Conservation (phyloP, 2,113 vertebrate genomes). For the Thinocorus orbignyianus region DNA sequence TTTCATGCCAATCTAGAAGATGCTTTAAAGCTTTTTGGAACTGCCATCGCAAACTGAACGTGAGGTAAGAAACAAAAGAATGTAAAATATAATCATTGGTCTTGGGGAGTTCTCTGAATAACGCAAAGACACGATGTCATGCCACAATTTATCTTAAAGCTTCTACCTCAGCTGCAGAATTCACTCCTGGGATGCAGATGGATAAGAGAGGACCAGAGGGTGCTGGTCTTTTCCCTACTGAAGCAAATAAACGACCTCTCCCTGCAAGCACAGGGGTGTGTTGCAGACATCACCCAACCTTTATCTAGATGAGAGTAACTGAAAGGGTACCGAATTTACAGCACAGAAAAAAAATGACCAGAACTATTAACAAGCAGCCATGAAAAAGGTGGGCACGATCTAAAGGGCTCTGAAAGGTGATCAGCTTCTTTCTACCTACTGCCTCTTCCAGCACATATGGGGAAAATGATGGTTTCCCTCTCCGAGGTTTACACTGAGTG, state of each 20-base stretch:
- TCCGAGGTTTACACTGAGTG: background rate
- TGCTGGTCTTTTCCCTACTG: background rate
- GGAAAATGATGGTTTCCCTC: background rate
- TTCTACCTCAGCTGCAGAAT: background rate
- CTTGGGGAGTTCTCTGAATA: background rate
- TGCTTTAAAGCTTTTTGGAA: background rate
- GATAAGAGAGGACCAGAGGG: background rate
- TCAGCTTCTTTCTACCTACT: background rate
- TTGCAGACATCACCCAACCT: background rate
- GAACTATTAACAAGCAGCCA: background rate
- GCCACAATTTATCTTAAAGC: background rate
- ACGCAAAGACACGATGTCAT: background rate
- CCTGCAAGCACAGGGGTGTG: background rate
- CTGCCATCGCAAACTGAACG: background rate
- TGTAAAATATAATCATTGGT: background rate
- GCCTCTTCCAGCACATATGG: background rate
- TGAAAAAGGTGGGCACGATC: background rate
- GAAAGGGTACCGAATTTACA: background rate
- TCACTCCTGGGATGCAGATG: background rate
- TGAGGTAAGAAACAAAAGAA: background rate
- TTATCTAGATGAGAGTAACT: background rate
- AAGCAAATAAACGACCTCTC: background rate
- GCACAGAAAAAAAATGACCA: background rate
- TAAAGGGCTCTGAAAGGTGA: background rate
- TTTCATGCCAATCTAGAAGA: background rate